Evolutionary conservation across 2,888 invertebrate genomes (phyloP).

Genomic region (Timema podura): DNA sequence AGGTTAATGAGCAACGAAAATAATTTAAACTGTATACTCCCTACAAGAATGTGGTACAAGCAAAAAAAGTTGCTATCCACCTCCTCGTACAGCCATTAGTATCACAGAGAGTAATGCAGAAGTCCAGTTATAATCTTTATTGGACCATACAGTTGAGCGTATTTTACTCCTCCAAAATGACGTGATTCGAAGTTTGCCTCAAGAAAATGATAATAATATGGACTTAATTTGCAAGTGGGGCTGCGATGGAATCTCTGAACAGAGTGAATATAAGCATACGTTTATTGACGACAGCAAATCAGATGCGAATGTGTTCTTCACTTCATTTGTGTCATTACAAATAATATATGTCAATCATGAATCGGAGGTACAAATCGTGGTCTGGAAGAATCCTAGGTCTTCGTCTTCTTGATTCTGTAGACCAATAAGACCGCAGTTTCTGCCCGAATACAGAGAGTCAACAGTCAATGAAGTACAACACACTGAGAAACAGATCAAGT

Average conservation of each 20-base stretch:
- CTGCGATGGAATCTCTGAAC: neutral
- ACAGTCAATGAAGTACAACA: neutral
- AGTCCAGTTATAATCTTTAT: neutral
- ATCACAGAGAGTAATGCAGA: neutral
- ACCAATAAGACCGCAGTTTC: neutral
- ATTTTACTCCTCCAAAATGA: slow-evolving; percentile 3
- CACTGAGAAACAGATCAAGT: neutral
- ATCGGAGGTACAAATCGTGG: neutral
- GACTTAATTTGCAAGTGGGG: neutral
- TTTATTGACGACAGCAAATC: neutral
- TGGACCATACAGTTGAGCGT: neutral
- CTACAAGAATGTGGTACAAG: neutral
- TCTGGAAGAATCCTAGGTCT: neutral
- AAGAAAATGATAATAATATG: neutral
- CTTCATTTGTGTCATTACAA: neutral
- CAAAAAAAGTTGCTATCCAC: neutral
- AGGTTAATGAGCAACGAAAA: neutral
- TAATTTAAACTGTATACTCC: neutral
- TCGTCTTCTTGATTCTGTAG: neutral
- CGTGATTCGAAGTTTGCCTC: neutral
- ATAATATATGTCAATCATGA: neutral
- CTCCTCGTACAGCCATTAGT: neutral
- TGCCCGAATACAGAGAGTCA: neutral
- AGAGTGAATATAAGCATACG: neutral
- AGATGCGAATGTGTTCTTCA: slow-evolving; percentile 3